These are phyloP conservation scores for Scaptomyza cyrtandrae DNA, from an alignment of 2,888 invertebrate genomes.

Conservation along the genomic window DNA sequence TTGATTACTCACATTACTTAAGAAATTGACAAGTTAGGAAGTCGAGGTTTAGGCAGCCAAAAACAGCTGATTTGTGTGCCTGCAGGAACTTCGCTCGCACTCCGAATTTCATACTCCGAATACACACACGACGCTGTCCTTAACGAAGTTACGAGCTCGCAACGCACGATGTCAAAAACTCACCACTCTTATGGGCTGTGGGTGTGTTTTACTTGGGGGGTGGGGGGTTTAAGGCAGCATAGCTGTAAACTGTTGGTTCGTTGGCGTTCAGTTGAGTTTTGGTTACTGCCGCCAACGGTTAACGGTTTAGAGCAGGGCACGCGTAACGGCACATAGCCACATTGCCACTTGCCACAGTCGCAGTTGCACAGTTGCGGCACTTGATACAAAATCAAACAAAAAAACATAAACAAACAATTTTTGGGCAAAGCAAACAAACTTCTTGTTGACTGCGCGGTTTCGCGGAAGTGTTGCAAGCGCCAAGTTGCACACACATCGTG, in stretches of 20 bases:
- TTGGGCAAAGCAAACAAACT: slow-evolving; percentile 21
- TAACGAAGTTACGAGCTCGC: slow-evolving; percentile 13
- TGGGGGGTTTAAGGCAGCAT: slow-evolving; percentile 22
- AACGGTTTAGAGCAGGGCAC: slow-evolving; percentile 48
- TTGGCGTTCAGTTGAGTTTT: slow-evolving; percentile 81
- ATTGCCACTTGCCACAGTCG: slow-evolving; percentile 37
- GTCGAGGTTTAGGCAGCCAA: neutral
- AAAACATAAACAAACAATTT: slow-evolving; percentile 44
- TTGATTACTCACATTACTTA: neutral
- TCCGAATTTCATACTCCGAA: slow-evolving; percentile 60
- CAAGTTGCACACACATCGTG: slow-evolving; percentile 5
- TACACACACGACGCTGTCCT: slow-evolving; percentile 31
- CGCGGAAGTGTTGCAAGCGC: slow-evolving; percentile 2
- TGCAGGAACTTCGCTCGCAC: slow-evolving; percentile 58
- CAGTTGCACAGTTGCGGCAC: slow-evolving; percentile 20
- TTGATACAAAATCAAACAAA: slow-evolving; percentile 37
- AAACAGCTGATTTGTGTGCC: slow-evolving; percentile 66
- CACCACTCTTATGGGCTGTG: slow-evolving; percentile 56
- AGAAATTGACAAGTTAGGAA: neutral
- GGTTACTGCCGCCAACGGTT: slow-evolving; percentile 80
- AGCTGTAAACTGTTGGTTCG: slow-evolving; percentile 59
- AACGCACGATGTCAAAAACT: slow-evolving; percentile 34
- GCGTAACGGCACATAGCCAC: slow-evolving; percentile 37
- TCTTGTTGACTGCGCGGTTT: slow-evolving; percentile 21
- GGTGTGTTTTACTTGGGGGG: neutral